phyloP scores from a whole-genome alignment of 2,797 vertebrate species.

The Florisuga fusca region DNA sequence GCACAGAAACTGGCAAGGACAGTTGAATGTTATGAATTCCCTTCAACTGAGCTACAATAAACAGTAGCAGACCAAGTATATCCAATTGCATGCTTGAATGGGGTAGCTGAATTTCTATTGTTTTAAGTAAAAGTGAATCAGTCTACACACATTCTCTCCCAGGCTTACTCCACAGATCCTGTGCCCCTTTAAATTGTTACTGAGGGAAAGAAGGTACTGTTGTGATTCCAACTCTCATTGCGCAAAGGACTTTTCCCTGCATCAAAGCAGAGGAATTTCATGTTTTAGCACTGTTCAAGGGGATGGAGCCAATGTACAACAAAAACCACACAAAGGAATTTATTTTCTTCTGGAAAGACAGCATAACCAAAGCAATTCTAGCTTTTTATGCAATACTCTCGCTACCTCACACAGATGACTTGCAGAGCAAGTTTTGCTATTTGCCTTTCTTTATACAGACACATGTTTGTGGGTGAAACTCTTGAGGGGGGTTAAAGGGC shows the following conservation, averaged over 20 bases:
- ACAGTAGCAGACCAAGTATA: not conserved
- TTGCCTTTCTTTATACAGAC: not conserved
- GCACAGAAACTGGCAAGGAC: not conserved
- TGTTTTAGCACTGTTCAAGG: not conserved
- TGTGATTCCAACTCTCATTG: not conserved
- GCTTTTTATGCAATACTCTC: not conserved
- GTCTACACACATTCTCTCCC: not conserved
- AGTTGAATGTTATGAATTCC: not conserved
- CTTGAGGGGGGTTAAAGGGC: not conserved
- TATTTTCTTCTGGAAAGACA: not conserved
- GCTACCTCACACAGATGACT: not conserved
- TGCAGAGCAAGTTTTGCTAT: not conserved
- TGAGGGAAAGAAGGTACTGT: not conserved
- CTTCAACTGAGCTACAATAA: not conserved
- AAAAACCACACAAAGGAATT: not conserved
- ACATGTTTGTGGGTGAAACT: not conserved
- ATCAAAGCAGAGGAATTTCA: not conserved
- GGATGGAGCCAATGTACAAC: not conserved
- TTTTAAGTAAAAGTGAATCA: not conserved
- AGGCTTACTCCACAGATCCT: not conserved
- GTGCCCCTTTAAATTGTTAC: not conserved
- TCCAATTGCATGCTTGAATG: not conserved
- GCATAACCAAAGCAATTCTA: not conserved
- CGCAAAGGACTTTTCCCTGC: not conserved
- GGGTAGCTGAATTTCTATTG: constrained; percentile 1